Base-by-base conservation (phyloP, 1,140 invertebrate genomes). In the Fopius arisanus region DNA sequence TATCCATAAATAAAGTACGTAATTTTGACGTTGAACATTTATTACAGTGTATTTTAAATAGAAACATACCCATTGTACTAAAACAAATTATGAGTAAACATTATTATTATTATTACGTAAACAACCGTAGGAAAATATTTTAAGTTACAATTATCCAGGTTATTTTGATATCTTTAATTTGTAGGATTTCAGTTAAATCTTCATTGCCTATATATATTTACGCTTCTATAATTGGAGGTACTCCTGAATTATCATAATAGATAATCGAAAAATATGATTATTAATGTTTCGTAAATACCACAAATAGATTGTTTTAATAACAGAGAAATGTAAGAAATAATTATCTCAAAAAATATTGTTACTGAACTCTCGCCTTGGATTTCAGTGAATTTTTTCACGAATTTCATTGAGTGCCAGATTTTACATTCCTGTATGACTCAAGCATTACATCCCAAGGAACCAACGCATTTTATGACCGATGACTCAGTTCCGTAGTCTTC, bases 31-130 rank as follows among this genome's bases (percentile, higher is more conserved):
- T 48, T 28, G 63, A 71, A 48, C 37, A 41, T 51, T 40, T 40
- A 40, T 19, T 41, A 70, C 81, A 80, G 79, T 78, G 74, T 81
- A 79, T 83, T 82, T 82, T 82, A 82, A 80, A 82, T 78, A 74
- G 51, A 73, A 78, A 63, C 70, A 79, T 80, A 82, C 78, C 67
- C 21, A 75, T 51, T 75, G 73, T 79, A 77, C 75, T 84, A 83
- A 83, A 84, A 83, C 82, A 82, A 82, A 80, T 80, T 85, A 82
- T 82, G 80, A 81, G 67, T 76, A 77, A 75, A 81, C 78, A 81
- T 77, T 78, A 78, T 66, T 75, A 43, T 76, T 79, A 48, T 78
- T 80, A 77, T 80, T 75, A 73, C n/a, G n/a, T 77, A 71, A 54
- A 59, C 29, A 62, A 33, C 21, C 26, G 62, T 40, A 73, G 62